phyloP scores from a whole-genome alignment of 2,113 vertebrate species.

The Lepus americanus region DNA sequence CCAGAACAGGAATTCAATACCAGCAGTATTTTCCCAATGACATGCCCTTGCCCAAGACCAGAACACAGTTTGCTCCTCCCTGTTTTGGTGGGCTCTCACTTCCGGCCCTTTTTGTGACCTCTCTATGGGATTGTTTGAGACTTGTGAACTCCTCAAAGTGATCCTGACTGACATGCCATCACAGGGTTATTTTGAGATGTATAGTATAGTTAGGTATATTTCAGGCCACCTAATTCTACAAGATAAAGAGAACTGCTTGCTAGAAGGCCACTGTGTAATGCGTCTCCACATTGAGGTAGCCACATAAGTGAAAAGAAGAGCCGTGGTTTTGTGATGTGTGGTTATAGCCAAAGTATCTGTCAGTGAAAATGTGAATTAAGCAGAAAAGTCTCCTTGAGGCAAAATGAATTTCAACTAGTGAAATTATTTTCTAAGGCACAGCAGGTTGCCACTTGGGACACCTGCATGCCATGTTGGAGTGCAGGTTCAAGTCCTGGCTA shows the following conservation, averaged over 20 bases:
- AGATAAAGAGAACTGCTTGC: neutral
- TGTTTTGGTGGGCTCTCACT: neutral
- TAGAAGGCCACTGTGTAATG: neutral
- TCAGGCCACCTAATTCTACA: neutral
- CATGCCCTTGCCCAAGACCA: neutral
- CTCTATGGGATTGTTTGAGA: neutral
- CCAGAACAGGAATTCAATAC: neutral
- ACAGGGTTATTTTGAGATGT: neutral
- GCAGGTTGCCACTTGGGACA: too few relatives aligned
- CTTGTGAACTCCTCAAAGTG: neutral
- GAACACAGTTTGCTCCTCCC: neutral
- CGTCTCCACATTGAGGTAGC: neutral
- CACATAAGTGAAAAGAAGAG: neutral
- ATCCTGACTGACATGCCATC: neutral
- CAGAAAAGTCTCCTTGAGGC: neutral
- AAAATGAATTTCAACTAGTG: neutral
- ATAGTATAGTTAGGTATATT: neutral
- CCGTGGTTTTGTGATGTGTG: neutral
- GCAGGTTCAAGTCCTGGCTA: too few relatives aligned
- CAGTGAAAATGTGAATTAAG: neutral
- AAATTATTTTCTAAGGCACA: neutral
- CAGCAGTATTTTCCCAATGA: neutral
- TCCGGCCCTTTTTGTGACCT: neutral
- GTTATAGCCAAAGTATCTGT: neutral
- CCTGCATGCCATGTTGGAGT: too few relatives aligned